Base-by-base conservation (phyloP, 2,888 invertebrate species). In the Eutolmus rufibarbis region DNA sequence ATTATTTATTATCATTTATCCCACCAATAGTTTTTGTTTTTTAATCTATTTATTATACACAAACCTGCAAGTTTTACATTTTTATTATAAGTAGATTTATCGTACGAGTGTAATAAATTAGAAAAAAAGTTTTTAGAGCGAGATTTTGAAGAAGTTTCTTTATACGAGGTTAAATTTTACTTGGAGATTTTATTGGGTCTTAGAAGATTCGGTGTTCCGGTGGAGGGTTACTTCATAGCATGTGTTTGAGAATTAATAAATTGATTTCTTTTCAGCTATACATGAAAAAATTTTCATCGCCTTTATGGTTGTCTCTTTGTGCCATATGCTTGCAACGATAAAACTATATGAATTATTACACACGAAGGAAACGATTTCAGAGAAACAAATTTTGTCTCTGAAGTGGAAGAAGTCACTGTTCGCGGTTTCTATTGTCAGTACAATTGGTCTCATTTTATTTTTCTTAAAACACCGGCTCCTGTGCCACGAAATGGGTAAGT, bases 261-360 rank as follows among this genome's bases (percentile, higher is more conserved):
- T 84, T 87, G 74, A 88, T 87, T 88, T 23, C 88, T 79, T 94
- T 95, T 87, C 93, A 98, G 98, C 97, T 90, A 94, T 96, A 89
- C 97, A 97, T 92, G 98, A 98, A 93, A 97, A 97, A 92, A 96
- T 97, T 90, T 98, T 98, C 93, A 97, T 98, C 91, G 94, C 95
- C 89, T 98, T 98, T 92, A 97, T 98, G 97, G 93, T 96, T 89
- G 96, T 96, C 90, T 96, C 97, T 85, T 93, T 97, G 87, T 93
- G 95, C 89, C 97, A 98, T 91, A 98, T 98, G 98, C 91, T 96
- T 90, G 94, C 95, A 86, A 95, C 95, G 88, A 94, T 96, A 89
- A 95, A 95, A 91, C 93, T 95, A 89, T 93, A 94, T 85, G 90
- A 89, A 81, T 90, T 92, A 9, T 90, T 93, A 57, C 90, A 91